A percentile compares a stretch with the other conserved stretches of the same genome.
phyloP scores from a whole-genome alignment of 2,113 vertebrate genomes.

The Hylia prasina region DNA sequence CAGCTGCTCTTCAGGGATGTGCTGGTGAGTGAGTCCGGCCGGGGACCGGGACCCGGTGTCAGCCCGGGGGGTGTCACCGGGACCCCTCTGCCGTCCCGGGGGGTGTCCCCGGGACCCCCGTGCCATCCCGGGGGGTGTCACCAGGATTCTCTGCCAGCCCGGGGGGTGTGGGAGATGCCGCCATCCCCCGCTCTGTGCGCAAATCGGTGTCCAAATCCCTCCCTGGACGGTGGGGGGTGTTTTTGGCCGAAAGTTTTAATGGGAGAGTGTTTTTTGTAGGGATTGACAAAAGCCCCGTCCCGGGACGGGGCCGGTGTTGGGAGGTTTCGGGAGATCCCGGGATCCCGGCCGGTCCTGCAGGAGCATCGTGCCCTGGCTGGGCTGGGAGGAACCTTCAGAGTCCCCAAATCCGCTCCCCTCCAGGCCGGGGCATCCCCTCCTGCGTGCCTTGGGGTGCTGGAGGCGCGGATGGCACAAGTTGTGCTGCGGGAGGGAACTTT shows the following conservation, averaged over 20 bases:
- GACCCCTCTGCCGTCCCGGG: neutral
- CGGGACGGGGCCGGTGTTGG: neutral
- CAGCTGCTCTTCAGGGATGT: slow-evolving; percentile 93
- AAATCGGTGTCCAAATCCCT: rapidly evolving
- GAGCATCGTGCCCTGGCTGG: neutral
- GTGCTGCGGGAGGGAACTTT: rapidly evolving
- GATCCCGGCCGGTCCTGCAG: neutral
- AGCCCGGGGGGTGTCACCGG: neutral
- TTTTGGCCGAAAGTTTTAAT: neutral
- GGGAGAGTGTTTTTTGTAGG: neutral
- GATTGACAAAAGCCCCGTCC: neutral
- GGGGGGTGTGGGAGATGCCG: neutral
- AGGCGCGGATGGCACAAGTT: too few species aligned
- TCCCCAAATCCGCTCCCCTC: neutral
- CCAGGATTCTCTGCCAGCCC: too few species aligned
- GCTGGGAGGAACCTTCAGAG: neutral
- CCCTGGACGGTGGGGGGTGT: neutral
- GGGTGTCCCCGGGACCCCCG: neutral
- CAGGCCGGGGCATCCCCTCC: neutral
- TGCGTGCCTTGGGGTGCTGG: rapidly evolving
- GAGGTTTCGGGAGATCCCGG: neutral
- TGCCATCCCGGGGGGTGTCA: neutral
- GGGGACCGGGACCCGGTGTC: neutral
- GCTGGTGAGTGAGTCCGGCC: slow-evolving; percentile 78
- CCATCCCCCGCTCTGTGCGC: neutral